Evolutionary conservation across 2,113 vertebrate genomes (phyloP).

Genomic region (Acinonyx jubatus): DNA sequence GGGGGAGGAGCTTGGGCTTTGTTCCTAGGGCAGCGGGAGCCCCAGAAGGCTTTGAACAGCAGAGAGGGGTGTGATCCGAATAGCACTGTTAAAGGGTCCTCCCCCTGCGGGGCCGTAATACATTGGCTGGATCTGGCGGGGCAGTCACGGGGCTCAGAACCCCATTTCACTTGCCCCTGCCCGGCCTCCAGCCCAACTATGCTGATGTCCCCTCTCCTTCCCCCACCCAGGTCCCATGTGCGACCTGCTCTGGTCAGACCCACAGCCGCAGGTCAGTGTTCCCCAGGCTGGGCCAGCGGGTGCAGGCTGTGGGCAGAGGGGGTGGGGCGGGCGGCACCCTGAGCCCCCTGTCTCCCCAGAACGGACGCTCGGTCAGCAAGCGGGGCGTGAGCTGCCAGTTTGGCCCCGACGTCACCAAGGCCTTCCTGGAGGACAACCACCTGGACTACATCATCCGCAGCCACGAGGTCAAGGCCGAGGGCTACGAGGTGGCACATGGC

Average conservation of each 20-base stretch:
- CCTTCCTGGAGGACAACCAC: constrained; percentile 93
- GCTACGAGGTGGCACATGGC: constrained; percentile 95
- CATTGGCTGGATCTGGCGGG: neutral
- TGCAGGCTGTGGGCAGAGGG: neutral
- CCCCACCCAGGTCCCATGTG: constrained; percentile 92
- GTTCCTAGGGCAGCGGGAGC: neutral
- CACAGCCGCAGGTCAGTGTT: constrained; percentile 91
- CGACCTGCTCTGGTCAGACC: constrained; percentile 96
- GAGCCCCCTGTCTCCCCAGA: constrained; percentile 77
- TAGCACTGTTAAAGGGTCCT: neutral
- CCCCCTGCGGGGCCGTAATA: rapidly evolving
- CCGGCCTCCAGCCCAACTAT: too few species aligned
- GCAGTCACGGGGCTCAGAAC: neutral
- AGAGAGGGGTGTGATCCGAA: too few species aligned
- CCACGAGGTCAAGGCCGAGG: constrained; percentile 96
- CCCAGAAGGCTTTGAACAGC: neutral
- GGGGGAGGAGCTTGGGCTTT: neutral
- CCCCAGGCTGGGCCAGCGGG: rapidly evolving
- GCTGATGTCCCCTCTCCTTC: neutral
- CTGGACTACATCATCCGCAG: constrained; percentile 95
- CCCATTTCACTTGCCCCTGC: rapidly evolving
- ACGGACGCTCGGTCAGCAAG: constrained; percentile 93
- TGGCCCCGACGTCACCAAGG: constrained; percentile 93
- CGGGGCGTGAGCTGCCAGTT: constrained; percentile 97
- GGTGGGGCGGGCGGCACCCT: rapidly evolving